phyloP scores from a whole-genome alignment of 2,113 vertebrate species.

The Ailurus styani region DNA sequence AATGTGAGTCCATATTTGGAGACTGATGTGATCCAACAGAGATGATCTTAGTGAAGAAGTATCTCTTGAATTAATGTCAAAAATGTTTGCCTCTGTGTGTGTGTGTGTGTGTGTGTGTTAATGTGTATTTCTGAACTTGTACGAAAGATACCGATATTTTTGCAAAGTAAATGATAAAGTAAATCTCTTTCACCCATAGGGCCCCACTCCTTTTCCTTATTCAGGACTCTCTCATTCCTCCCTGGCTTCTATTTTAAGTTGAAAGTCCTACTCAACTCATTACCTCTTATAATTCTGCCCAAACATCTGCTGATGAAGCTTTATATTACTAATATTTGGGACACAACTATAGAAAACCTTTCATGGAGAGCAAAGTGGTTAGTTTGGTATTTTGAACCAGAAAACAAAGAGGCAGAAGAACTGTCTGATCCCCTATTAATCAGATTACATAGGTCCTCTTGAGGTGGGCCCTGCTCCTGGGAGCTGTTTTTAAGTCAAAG shows the following conservation, averaged over 20 bases:
- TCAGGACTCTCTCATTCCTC: neutral
- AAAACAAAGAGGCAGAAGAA: neutral
- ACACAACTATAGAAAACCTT: neutral
- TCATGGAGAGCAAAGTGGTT: neutral
- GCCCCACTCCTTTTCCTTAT: neutral
- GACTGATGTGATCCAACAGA: neutral
- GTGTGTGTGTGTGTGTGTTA: neutral
- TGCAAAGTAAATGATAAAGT: neutral
- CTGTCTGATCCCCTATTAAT: rapidly evolving
- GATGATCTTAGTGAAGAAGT: neutral
- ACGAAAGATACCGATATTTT: neutral
- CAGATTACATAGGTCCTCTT: neutral
- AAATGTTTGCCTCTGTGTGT: neutral
- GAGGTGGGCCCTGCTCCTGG: neutral
- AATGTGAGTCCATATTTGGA: neutral
- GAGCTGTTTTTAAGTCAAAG: neutral
- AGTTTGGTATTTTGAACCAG: neutral
- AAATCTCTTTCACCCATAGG: neutral
- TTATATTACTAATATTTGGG: neutral
- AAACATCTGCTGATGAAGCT: neutral
- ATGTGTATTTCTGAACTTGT: neutral
- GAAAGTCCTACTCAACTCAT: neutral
- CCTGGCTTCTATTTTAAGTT: neutral
- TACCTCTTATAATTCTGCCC: neutral
- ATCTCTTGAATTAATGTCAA: neutral